Evolutionary conservation across 2,113 vertebrate genomes (phyloP).

Genomic region (Beaufortia kweichowensis): DNA sequence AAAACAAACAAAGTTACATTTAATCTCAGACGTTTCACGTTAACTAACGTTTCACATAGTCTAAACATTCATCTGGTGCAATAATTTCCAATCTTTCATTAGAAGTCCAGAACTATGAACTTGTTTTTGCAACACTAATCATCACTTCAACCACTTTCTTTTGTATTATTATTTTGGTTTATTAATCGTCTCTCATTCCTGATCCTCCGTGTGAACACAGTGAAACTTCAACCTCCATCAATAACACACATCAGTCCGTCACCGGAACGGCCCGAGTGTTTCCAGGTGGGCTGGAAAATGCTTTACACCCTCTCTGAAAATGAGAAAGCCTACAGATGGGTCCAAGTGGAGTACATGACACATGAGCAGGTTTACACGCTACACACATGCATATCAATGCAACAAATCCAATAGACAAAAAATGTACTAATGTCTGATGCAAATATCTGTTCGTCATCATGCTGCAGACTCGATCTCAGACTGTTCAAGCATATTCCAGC

Average conservation of each 20-base stretch:
- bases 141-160: no score
- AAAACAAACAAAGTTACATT: no score
- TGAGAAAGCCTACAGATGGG: slow-evolving; percentile 53
- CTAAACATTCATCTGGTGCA: no score
- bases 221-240: slow-evolving; percentile 79
- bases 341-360: slow-evolving; percentile 62
- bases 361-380: slow-evolving; percentile 55
- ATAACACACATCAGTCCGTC: slow-evolving; percentile 70
- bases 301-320: slow-evolving; percentile 41
- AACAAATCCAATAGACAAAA: neutral
- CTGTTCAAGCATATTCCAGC: neutral
- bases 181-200: neutral
- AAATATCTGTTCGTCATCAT: neutral
- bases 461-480: slow-evolving; percentile 39
- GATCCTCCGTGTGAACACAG: neutral
- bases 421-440: neutral
- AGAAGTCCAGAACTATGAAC: no score
- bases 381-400: neutral
- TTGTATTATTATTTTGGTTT: no score
- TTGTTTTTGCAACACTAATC: no score
- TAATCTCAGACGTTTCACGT: no score
- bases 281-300: slow-evolving; percentile 77
- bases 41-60: no score
- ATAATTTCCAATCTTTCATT: no score
- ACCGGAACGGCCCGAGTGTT: slow-evolving; percentile 71